Conservation (phyloP, 37 sponge, comb jelly and placozoan species). For the Tethya wilhelma region DNA sequence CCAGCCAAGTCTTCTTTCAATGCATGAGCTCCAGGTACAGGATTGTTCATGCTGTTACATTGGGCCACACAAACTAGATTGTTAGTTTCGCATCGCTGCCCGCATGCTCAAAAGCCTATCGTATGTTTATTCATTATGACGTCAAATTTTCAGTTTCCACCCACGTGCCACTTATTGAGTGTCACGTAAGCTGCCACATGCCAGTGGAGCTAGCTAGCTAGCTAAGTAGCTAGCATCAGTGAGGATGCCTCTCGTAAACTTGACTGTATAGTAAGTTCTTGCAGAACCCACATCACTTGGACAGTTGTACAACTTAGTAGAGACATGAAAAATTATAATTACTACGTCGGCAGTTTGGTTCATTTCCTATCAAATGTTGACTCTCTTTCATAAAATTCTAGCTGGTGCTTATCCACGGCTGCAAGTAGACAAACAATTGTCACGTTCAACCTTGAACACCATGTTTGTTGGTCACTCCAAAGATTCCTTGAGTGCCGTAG, state of each 20-base stretch:
- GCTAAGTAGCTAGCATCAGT: background rate
- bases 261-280: background rate
- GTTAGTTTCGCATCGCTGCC: background rate
- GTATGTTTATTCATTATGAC: background rate
- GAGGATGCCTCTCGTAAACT: background rate
- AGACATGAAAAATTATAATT: no score
- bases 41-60: no score
- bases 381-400: background rate
- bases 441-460: background rate
- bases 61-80: no score
- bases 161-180: no score
- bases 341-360: no score
- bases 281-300: background rate
- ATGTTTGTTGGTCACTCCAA: slow-evolving; percentile 12
- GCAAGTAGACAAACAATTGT: background rate
- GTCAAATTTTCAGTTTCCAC: no score
- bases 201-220: no score
- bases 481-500: slow-evolving; percentile 1
- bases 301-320: slow-evolving; percentile 1
- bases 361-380: no score
- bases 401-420: slow-evolving; percentile 19
- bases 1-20: no score
- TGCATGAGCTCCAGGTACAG: no score
- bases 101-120: background rate
- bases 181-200: no score